phyloP scores from a whole-genome alignment of 2,797 vertebrate species.

The Anisognathus igniventris region DNA sequence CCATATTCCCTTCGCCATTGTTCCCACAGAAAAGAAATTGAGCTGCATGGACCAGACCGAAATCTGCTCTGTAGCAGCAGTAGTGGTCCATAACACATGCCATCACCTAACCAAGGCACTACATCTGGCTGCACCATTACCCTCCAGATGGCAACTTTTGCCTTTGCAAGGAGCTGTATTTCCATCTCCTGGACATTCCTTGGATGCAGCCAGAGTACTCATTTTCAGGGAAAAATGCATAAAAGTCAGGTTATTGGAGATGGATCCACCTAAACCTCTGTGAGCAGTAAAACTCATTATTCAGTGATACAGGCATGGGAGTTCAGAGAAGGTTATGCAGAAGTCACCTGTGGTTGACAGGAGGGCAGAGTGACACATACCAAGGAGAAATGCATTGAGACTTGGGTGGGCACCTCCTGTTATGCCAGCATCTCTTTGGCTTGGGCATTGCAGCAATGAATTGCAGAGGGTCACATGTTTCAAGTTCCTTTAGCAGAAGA shows the following conservation, averaged over 20 bases:
- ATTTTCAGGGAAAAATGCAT: not conserved
- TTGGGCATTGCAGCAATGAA: not conserved
- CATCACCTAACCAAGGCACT: not conserved
- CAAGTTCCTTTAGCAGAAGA: not conserved
- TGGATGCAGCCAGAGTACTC: not conserved
- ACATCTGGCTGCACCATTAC: not conserved
- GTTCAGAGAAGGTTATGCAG: not conserved
- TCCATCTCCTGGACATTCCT: not conserved
- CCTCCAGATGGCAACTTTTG: not conserved
- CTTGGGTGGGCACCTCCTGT: not conserved
- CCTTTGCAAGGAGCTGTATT: not conserved
- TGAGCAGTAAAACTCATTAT: not conserved
- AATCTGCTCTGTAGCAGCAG: not conserved
- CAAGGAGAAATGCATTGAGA: not conserved
- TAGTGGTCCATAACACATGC: fast-evolving
- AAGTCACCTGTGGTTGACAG: not conserved
- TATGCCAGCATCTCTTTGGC: not conserved
- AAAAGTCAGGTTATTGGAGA: not conserved
- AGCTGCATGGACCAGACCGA: not conserved
- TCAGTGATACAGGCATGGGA: not conserved
- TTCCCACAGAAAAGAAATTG: not conserved
- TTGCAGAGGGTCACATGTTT: fast-evolving
- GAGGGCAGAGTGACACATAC: not conserved
- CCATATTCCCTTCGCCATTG: fast-evolving
- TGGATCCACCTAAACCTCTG: not conserved